A percentile compares a stretch with the other conserved stretches of the same genome.
Conservation (phyloP, 2,797 vertebrate species). For the Trachops cirrhosus region DNA sequence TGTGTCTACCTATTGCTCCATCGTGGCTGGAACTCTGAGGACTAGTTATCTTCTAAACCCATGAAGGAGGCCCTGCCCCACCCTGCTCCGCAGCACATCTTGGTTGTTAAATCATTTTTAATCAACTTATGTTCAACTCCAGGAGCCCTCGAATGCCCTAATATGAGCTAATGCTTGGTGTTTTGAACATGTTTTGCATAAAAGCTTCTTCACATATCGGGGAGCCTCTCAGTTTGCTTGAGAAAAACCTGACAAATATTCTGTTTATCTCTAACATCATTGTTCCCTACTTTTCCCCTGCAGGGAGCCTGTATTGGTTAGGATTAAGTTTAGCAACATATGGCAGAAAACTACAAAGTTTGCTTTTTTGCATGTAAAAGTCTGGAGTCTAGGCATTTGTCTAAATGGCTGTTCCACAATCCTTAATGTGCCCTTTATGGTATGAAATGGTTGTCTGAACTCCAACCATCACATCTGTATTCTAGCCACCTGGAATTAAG, state of each 20-base stretch:
- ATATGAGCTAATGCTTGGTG: not conserved
- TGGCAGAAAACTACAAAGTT: not conserved
- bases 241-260: not conserved
- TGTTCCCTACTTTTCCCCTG: not conserved
- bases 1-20: too few species aligned
- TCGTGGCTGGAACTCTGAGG: not conserved
- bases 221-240: not conserved
- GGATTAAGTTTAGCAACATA: slow-evolving; percentile 1
- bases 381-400: not conserved
- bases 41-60: not conserved
- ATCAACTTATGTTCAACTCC: not conserved
- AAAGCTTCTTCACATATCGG: not conserved
- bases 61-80: not conserved
- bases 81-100: not conserved
- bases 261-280: not conserved
- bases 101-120: not conserved
- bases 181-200: not conserved
- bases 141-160: not conserved
- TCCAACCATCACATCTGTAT: not conserved
- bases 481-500: not conserved
- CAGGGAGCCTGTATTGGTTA: not conserved
- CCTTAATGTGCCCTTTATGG: not conserved
- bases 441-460: not conserved
- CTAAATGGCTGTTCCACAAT: not conserved
- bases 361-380: not conserved